A percentile compares a stretch with the other conserved stretches of the same genome.
phyloP scores from a whole-genome alignment of 1,140 invertebrate species.

The Drosophila fuyamai region DNA sequence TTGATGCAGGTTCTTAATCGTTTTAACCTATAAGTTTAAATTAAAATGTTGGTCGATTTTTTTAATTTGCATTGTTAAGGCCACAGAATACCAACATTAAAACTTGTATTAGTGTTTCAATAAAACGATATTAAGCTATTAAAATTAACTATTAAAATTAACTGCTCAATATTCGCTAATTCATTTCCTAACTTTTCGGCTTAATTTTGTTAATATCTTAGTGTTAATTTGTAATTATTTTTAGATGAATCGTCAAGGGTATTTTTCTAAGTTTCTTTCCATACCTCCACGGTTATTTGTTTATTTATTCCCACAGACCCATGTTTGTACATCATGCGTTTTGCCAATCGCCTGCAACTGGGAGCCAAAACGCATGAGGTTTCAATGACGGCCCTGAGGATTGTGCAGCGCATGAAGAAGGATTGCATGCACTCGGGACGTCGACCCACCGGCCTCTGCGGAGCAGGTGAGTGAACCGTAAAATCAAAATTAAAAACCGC shows the following conservation, averaged over 20 bases:
- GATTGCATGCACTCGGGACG: constrained; percentile 98
- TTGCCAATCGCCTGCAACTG: constrained; percentile 97
- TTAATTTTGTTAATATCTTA: constrained; percentile 10
- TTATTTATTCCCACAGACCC: constrained; percentile 90
- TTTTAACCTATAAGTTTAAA: too few species aligned
- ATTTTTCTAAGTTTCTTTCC: neutral
- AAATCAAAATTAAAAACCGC: neutral
- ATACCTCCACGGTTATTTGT: neutral
- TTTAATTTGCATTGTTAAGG: too few species aligned
- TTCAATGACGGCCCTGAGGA: constrained; percentile 95
- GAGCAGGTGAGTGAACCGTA: constrained; percentile 90
- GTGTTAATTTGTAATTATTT: neutral
- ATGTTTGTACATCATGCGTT: constrained; percentile 96
- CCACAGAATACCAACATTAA: too few species aligned
- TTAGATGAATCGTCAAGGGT: neutral
- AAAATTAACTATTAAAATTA: neutral
- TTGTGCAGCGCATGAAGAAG: constrained; percentile 98
- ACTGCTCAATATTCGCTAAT: constrained; percentile 1
- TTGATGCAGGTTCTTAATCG: too few species aligned
- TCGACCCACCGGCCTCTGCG: constrained; percentile 97
- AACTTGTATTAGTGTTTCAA: too few species aligned
- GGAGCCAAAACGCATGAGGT: constrained; percentile 96
- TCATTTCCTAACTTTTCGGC: neutral
- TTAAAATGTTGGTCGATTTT: too few species aligned
- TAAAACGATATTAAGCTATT: neutral